A percentile compares a stretch with the other conserved stretches of the same genome.
Conservation (phyloP, 1,140 invertebrate genomes). For the Listronotus bonariensis region DNA sequence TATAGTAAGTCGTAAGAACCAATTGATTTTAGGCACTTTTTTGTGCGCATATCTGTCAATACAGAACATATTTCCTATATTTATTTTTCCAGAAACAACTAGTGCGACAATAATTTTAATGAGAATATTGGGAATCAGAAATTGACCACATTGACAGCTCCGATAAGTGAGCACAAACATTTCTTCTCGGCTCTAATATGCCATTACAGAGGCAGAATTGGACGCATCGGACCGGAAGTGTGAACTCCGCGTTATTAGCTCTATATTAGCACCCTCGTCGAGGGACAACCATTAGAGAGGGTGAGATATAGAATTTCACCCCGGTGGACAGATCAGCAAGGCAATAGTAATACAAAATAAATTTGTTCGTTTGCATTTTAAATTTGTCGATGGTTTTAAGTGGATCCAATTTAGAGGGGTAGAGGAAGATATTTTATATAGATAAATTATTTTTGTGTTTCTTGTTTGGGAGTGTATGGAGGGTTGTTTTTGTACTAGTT, state of each 20-base stretch:
- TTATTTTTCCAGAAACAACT: neutral
- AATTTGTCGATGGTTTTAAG: constrained; percentile 18
- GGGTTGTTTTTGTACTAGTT: no score
- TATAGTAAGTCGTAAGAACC: no score
- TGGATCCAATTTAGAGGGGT: no score
- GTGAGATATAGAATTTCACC: constrained; percentile 46
- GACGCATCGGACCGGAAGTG: constrained; percentile 49
- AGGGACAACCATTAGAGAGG: constrained; percentile 36
- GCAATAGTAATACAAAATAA: constrained; percentile 24
- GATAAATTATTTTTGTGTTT: no score
- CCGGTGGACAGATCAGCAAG: constrained; percentile 18
- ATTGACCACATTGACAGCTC: constrained; percentile 5
- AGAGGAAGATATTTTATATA: no score
- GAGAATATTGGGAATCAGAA: constrained; percentile 9
- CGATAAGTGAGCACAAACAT: neutral
- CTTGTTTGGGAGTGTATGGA: no score
- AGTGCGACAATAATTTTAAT: neutral
- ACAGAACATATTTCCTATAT: neutral
- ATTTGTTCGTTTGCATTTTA: constrained; percentile 34
- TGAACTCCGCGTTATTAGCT: constrained; percentile 51
- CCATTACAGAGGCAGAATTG: constrained; percentile 17
- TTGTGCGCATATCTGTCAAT: no score
- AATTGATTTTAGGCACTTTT: no score
- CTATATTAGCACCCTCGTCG: constrained; percentile 48
- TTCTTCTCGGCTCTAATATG: constrained; percentile 19